Evolutionary conservation across 2,113 vertebrate genomes (phyloP).

Genomic region (Solea solea): DNA sequence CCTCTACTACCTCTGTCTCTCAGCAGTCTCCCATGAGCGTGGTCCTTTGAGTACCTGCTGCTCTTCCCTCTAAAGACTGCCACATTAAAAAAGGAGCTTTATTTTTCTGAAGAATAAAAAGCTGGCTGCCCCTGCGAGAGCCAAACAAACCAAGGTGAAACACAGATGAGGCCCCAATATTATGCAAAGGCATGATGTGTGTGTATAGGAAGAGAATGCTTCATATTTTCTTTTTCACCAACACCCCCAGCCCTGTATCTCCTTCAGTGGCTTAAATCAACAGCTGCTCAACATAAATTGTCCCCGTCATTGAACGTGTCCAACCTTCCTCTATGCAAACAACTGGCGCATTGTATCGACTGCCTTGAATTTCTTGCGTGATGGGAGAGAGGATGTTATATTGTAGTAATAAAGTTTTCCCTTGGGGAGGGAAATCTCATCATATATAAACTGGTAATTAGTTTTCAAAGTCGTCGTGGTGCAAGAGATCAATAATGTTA

Average conservation of each 20-base stretch:
- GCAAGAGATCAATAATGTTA: slow-evolving; percentile 61
- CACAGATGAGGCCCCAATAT: slow-evolving; percentile 16
- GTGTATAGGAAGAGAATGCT: not conserved
- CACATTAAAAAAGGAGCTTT: slow-evolving; percentile 22
- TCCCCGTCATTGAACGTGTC: slow-evolving; percentile 17
- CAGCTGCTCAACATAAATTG: slow-evolving; percentile 32
- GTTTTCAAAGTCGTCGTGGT: slow-evolving; percentile 62
- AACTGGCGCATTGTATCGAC: slow-evolving; percentile 39
- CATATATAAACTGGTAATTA: slow-evolving; percentile 70
- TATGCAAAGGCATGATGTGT: slow-evolving; percentile 13
- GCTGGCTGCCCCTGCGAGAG: slow-evolving; percentile 38
- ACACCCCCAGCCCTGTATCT: too few species aligned
- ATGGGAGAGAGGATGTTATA: slow-evolving; percentile 48
- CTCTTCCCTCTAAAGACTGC: slow-evolving; percentile 20
- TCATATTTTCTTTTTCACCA: slow-evolving; percentile 7
- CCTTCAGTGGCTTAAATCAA: not conserved
- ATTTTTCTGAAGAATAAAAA: slow-evolving; percentile 51
- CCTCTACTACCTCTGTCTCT: slow-evolving; percentile 5
- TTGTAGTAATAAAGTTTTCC: slow-evolving; percentile 61
- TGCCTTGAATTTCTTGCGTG: slow-evolving; percentile 40
- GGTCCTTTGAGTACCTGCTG: slow-evolving; percentile 11
- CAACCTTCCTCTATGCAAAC: slow-evolving; percentile 48
- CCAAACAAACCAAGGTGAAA: slow-evolving; percentile 38
- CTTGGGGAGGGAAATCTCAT: slow-evolving; percentile 50
- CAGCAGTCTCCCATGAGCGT: not conserved